Base-by-base conservation (phyloP, 1,140 invertebrate genomes). In the Hycleus cichorii region DNA sequence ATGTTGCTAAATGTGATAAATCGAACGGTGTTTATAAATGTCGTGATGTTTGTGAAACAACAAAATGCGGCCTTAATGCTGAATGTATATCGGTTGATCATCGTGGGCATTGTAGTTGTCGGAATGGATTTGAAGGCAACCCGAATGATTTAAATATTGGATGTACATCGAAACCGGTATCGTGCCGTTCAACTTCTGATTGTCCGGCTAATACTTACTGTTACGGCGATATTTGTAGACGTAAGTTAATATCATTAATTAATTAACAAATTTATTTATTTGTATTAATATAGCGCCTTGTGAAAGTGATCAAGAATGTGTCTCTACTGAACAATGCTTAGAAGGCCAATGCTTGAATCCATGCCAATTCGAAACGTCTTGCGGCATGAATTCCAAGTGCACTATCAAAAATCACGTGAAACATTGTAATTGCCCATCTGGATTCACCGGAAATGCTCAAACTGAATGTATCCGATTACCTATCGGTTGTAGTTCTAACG, bases 371-470 rank as follows among this genome's bases (percentile, higher is more conserved):
- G 79, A 82, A 62, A 82, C 82, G 57, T 78, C 89, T 1, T 95
- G 93, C 76, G 93, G 93, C n/a, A 80, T 93, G 57, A 95, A 95
- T 74, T 88, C 91, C n/a, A 70, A 88, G 49, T 95, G 92, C 69
- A 76, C 78, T 42, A 82, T 87, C n/a, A 75, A 77, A 12, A 86
- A 85, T 70, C 91, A 94, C 68, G 75, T 84, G 2, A 87, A 90
- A 69, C 80, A 85, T 65, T 95, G 92, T 66, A 83, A 81, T 59
- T 95, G 91, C 70, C 89, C 90, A 10, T 76, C 82, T 40, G 88
- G 88, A 44, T 94, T 94, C 71, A 93, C 91, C 46, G 92, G 92
- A 58, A 89, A 92, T 71, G 84, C 88, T 24, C 82, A 85, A 60
- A 80, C 87, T 10, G 90, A 93, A 77, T 94, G 91, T 72, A 58